Evolutionary conservation across 1,140 invertebrate species (phyloP).

Genomic region (Formica exsecta): DNA sequence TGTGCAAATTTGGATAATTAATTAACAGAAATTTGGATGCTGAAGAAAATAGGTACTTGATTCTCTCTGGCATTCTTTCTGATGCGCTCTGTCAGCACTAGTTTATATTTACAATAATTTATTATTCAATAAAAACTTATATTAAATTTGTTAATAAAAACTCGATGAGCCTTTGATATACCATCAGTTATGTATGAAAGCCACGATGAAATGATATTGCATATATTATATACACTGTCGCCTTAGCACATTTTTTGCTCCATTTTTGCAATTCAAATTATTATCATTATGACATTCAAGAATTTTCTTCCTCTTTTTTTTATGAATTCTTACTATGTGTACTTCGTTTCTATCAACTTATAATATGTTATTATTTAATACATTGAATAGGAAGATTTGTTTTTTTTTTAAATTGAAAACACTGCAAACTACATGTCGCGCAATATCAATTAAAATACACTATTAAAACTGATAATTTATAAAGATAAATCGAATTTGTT

Average conservation of each 20-base stretch:
- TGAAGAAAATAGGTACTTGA: too few relatives aligned
- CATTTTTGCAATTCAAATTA: not conserved
- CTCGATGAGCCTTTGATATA: not conserved
- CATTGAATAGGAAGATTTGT: not conserved
- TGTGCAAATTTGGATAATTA: not conserved
- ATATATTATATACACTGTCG: not conserved
- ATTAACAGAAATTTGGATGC: not conserved
- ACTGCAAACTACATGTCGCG: not conserved
- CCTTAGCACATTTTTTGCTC: not conserved
- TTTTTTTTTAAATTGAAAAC: not conserved
- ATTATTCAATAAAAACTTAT: too few relatives aligned
- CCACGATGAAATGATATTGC: not conserved
- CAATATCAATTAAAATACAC: not conserved
- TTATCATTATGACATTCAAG: not conserved
- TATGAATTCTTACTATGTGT: not conserved
- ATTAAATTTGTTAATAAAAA: not conserved
- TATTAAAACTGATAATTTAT: not conserved
- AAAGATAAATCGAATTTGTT: not conserved
- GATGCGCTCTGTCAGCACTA: not conserved
- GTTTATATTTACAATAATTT: not conserved
- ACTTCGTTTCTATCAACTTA: not conserved
- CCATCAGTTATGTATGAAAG: not conserved
- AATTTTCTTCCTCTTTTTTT: not conserved
- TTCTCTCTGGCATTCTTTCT: not conserved
- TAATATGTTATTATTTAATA: not conserved